A percentile compares a stretch with the other conserved stretches of the same genome.
Evolutionary conservation across 2,888 invertebrate species (phyloP).

Genomic region (Metalampra italica): DNA sequence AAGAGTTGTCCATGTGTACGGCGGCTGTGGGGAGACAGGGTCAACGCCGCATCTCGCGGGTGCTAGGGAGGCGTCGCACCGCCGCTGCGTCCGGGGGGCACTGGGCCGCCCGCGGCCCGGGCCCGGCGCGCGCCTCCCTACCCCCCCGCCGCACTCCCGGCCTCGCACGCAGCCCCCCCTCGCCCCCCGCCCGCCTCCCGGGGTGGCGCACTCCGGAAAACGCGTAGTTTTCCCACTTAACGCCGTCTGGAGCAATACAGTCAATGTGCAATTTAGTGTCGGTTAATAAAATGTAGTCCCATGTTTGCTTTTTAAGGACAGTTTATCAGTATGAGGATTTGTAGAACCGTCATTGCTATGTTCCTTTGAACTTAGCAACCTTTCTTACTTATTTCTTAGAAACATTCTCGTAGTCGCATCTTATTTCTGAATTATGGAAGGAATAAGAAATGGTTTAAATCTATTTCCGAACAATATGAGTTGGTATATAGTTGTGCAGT

Average conservation of each 20-base stretch:
- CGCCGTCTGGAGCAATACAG: constrained; percentile 43
- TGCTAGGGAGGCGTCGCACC: constrained; percentile 73
- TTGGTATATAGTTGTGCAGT: too few relatives aligned
- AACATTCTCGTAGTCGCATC: too few relatives aligned
- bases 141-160: constrained; percentile 28
- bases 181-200: constrained; percentile 27
- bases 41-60: constrained; percentile 72
- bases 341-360: too few relatives aligned
- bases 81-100: constrained; percentile 74
- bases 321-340: too few relatives aligned
- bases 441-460: too few relatives aligned
- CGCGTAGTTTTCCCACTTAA: constrained; percentile 67
- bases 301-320: too few relatives aligned
- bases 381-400: too few relatives aligned
- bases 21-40: constrained; percentile 65
- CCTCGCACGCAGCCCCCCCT: constrained; percentile 33
- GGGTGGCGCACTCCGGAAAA: constrained; percentile 51
- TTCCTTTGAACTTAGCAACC: too few relatives aligned
- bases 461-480: too few relatives aligned
- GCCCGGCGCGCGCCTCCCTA: constrained; percentile 28
- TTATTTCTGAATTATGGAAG: too few relatives aligned
- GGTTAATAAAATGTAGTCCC: background rate
- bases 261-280: constrained; percentile 45
- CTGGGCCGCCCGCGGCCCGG: constrained; percentile 37
- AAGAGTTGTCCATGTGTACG: constrained; percentile 79